These are phyloP conservation scores for Cantharis lateralis DNA, from an alignment of 2,888 invertebrate genomes.

Conservation along the genomic window DNA sequence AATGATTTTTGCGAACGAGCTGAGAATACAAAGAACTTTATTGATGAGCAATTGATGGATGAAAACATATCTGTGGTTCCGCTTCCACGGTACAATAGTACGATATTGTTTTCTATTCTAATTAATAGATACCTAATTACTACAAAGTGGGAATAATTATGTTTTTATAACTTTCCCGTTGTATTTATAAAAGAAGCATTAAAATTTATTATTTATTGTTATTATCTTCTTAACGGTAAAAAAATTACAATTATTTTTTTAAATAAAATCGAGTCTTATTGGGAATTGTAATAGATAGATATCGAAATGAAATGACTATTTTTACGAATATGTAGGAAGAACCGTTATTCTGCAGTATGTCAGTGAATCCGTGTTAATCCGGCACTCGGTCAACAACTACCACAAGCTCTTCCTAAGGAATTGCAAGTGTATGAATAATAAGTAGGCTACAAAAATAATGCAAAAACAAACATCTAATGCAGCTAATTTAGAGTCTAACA, in stretches of 20 bases:
- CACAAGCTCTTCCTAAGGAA: constrained; percentile 6
- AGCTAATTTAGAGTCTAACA: neutral
- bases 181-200: neutral
- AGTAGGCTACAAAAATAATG: neutral
- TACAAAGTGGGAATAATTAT: neutral
- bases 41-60: neutral
- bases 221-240: neutral
- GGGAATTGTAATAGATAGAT: neutral
- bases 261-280: neutral
- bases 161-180: neutral
- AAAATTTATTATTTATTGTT: neutral
- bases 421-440: neutral
- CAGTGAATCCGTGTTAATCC: constrained; percentile 32
- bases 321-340: constrained; percentile 15
- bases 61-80: too few species aligned
- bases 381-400: constrained; percentile 31
- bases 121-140: neutral
- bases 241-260: neutral
- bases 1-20: neutral
- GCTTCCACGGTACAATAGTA: too few species aligned
- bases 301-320: neutral
- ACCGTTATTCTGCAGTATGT: constrained; percentile 34
- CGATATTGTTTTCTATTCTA: neutral
- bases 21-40: neutral
- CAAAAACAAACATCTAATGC: neutral